Evolutionary conservation across 2,888 invertebrate genomes (phyloP).

Genomic region (Tetragnatha montana): DNA sequence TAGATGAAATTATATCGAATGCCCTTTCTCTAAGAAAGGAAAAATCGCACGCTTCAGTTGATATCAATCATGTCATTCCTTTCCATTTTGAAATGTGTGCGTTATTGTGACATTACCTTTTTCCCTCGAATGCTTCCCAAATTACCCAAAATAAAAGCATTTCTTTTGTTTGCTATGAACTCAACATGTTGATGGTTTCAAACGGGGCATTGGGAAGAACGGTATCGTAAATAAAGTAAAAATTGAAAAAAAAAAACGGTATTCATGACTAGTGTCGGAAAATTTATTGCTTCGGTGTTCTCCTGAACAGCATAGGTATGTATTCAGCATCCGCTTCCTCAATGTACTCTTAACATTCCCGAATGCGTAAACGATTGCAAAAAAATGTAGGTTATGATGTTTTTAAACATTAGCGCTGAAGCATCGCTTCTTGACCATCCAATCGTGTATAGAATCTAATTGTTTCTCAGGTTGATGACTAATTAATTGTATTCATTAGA

Average conservation of each 20-base stretch:
- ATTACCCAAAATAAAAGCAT: background rate
- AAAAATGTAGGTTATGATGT: no score
- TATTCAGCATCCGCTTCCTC: background rate
- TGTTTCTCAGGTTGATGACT: no score
- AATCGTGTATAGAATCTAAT: no score
- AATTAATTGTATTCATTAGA: no score
- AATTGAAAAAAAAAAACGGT: background rate
- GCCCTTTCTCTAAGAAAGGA: background rate
- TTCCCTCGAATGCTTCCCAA: background rate
- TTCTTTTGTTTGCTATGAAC: background rate
- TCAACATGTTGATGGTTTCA: background rate
- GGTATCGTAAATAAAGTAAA: background rate
- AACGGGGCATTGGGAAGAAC: background rate
- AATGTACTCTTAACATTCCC: background rate
- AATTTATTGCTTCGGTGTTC: background rate
- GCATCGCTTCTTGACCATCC: no score
- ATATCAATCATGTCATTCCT: background rate
- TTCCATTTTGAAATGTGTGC: background rate
- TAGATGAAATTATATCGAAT: background rate
- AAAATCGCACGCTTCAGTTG: background rate
- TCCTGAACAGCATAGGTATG: background rate
- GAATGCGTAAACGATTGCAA: no score
- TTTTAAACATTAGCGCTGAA: no score
- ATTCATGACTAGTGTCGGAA: background rate
- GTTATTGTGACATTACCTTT: background rate